Evolutionary conservation across 2,797 vertebrate species (phyloP).

Genomic region (Megalops cyprinoides): DNA sequence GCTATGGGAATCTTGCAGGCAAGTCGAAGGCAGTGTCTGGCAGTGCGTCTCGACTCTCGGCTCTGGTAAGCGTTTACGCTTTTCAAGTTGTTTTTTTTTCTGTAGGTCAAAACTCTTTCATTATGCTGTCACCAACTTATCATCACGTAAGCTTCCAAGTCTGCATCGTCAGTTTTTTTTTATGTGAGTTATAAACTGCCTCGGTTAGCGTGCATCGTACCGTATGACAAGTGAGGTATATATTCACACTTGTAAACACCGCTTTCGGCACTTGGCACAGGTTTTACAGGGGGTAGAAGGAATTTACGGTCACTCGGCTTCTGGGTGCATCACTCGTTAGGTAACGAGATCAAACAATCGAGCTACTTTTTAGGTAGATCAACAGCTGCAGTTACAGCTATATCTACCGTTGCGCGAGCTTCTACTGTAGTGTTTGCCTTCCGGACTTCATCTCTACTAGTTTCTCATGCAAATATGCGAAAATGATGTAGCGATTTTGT

Average conservation of each 20-base stretch:
- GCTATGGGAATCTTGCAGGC: constrained; percentile 53
- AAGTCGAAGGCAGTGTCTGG: constrained; percentile 31
- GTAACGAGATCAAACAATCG: not conserved
- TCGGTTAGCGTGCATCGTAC: not conserved
- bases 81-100: not conserved
- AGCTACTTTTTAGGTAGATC: not conserved
- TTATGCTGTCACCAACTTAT: not conserved
- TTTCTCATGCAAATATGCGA: not conserved
- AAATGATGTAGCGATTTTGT: not conserved
- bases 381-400: no score
- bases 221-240: not conserved
- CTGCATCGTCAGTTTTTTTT: not conserved
- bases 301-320: not conserved
- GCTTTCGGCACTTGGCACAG: not conserved
- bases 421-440: not conserved
- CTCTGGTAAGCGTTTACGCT: constrained; percentile 42
- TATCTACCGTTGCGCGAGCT: not conserved
- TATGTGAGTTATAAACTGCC: not conserved
- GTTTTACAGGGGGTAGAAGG: not conserved
- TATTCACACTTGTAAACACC: not conserved
- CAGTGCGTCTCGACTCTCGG: constrained; percentile 43
- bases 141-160: not conserved
- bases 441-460: not conserved
- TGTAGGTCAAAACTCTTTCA: not conserved
- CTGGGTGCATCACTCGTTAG: not conserved